A percentile compares a stretch with the other conserved stretches of the same genome.
These are phyloP conservation scores for Lepidocolaptes lacrymiger DNA, from an alignment of 2,797 vertebrate species.

Conservation along the genomic window DNA sequence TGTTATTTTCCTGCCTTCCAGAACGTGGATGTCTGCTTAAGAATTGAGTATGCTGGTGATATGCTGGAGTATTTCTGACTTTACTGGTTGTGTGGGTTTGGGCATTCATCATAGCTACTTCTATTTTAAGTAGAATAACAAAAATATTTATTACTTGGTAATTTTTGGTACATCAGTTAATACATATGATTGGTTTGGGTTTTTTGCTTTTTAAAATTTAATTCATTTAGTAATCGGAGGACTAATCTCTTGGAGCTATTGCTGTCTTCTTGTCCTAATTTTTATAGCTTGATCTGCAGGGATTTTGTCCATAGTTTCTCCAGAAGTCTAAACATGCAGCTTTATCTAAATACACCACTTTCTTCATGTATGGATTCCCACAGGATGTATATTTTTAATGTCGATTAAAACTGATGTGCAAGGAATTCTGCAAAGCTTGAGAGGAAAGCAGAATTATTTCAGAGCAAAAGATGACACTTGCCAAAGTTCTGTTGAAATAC, in stretches of 20 bases:
- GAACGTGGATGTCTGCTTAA: not conserved
- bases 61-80: not conserved
- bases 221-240: not conserved
- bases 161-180: not conserved
- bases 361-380: not conserved
- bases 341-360: not conserved
- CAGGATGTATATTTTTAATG: not conserved
- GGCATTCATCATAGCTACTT: not conserved
- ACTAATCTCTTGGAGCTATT: not conserved
- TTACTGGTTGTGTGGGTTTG: not conserved
- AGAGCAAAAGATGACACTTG: not conserved
- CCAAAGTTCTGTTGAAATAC: not conserved
- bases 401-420: not conserved
- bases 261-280: not conserved
- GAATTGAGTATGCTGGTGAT: not conserved
- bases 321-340: not conserved
- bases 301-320: not conserved
- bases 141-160: not conserved
- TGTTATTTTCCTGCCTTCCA: not conserved
- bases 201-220: not conserved
- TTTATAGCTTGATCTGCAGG: not conserved
- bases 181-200: fast-evolving
- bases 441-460: not conserved
- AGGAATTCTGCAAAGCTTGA: not conserved
- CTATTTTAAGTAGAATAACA: not conserved